A percentile compares a stretch with the other conserved stretches of the same genome.
Conservation (phyloP, 2,888 invertebrate species). For the Tricholauxania praeusta region DNA sequence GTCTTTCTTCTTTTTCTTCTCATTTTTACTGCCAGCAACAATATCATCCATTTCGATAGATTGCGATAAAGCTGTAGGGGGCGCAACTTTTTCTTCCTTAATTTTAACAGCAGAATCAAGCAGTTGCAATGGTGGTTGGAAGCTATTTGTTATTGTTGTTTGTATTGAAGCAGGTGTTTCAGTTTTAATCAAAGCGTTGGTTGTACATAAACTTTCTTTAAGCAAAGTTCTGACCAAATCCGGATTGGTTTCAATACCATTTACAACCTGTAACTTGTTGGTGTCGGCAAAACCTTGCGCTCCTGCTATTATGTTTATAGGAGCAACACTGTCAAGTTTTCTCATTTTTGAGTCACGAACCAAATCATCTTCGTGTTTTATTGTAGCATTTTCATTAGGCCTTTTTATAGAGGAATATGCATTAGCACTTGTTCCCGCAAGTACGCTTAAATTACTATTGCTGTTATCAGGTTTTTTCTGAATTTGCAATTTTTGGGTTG, state of each 20-base stretch:
- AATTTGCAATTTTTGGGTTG: conserved; percentile 49
- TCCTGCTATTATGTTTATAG: conserved; percentile 16
- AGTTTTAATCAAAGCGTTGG: conserved; percentile 58
- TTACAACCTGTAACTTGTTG: conserved; percentile 67
- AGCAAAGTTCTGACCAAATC: conserved; percentile 78
- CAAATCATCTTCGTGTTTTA: conserved; percentile 57
- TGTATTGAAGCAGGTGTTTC: conserved; percentile 51
- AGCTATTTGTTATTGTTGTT: conserved; percentile 50
- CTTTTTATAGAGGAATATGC: conserved; percentile 51
- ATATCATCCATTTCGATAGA: neutral
- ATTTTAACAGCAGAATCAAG: conserved; percentile 55
- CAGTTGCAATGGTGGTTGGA: conserved; percentile 62
- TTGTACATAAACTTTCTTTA: conserved; percentile 73
- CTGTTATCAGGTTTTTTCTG: conserved; percentile 46
- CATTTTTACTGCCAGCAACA: conserved; percentile 52
- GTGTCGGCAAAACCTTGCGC: conserved; percentile 35
- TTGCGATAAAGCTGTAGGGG: neutral
- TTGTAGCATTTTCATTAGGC: conserved; percentile 54
- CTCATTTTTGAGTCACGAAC: conserved; percentile 61
- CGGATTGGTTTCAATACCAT: conserved; percentile 80
- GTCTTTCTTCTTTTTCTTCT: conserved; percentile 79
- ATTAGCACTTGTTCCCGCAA: conserved; percentile 50
- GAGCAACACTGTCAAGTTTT: conserved; percentile 54
- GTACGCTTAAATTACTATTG: conserved; percentile 47
- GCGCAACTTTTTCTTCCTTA: conserved; percentile 41